Conservation (phyloP, 2,888 invertebrate species). For the Habrosyne pyritoides region DNA sequence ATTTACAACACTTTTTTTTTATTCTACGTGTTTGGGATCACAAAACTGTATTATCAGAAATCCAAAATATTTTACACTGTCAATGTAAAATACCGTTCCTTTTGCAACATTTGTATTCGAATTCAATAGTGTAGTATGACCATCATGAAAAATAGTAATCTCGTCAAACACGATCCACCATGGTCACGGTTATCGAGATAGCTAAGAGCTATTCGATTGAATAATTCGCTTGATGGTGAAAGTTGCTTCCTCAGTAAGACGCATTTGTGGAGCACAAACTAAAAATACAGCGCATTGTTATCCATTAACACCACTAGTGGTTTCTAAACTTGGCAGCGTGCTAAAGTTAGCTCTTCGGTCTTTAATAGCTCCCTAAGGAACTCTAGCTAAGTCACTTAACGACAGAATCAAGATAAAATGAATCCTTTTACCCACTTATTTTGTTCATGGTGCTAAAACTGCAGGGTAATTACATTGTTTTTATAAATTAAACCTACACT, state of each 20-base stretch:
- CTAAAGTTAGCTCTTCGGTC: conserved; percentile 18
- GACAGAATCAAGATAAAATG: conserved; percentile 14
- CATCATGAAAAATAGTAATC: background rate
- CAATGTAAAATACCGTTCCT: too few species aligned
- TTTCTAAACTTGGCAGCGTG: conserved; percentile 27
- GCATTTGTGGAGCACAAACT: conserved; percentile 4
- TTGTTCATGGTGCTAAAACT: background rate
- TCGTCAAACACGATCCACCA: background rate
- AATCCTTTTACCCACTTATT: conserved; percentile 7
- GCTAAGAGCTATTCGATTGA: background rate
- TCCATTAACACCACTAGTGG: conserved; percentile 29
- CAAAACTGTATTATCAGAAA: too few species aligned
- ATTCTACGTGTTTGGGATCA: too few species aligned
- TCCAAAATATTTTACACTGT: too few species aligned
- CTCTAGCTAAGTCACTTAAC: conserved; percentile 16
- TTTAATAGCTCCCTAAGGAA: conserved; percentile 34
- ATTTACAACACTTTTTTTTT: too few species aligned
- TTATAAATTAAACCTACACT: too few species aligned
- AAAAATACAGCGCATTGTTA: conserved; percentile 19
- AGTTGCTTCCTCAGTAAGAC: background rate
- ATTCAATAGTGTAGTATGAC: too few species aligned
- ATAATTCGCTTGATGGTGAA: background rate
- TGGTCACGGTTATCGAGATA: background rate
- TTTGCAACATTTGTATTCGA: too few species aligned
- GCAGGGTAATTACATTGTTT: background rate